Conservation (phyloP, 2,888 invertebrate genomes). For the Xylocampa areola region DNA sequence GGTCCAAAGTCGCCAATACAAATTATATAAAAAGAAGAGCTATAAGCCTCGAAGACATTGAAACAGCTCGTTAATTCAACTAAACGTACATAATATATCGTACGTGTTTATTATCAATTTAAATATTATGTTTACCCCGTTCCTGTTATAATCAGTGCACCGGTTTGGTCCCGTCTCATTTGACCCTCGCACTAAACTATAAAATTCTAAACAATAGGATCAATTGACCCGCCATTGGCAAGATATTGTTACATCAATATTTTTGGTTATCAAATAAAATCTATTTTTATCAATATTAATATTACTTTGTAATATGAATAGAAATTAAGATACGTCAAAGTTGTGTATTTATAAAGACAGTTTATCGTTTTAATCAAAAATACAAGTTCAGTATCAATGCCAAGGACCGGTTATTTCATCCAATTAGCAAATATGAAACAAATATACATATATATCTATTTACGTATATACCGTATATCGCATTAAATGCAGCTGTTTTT, state of each 20-base stretch:
- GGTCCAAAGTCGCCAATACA: conserved; percentile 51
- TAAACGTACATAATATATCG: conserved; percentile 48
- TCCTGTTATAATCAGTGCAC: conserved; percentile 77
- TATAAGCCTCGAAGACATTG: conserved; percentile 68
- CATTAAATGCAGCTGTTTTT: conserved; percentile 79
- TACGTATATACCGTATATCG: conserved; percentile 82
- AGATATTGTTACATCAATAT: conserved; percentile 49
- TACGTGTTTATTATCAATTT: conserved; percentile 49
- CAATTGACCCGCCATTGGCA: conserved; percentile 30
- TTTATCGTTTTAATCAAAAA: conserved; percentile 45
- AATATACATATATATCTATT: conserved; percentile 72
- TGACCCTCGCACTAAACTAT: conserved; percentile 51
- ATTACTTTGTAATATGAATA: conserved; percentile 49
- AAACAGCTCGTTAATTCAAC: conserved; percentile 71
- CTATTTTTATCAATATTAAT: conserved; percentile 25
- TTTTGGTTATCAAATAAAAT: conserved; percentile 42
- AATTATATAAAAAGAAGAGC: conserved; percentile 37
- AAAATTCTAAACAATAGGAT: conserved; percentile 23
- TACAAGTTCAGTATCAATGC: conserved; percentile 52
- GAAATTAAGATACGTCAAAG: conserved; percentile 45
- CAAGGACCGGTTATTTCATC: conserved; percentile 31
- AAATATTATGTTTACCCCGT: conserved; percentile 75
- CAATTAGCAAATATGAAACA: conserved; percentile 62
- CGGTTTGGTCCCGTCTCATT: conserved; percentile 85
- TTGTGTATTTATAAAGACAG: conserved; percentile 35